Evolutionary conservation across 2,797 vertebrate species (phyloP).

Genomic region (Bucorvus abyssinicus): DNA sequence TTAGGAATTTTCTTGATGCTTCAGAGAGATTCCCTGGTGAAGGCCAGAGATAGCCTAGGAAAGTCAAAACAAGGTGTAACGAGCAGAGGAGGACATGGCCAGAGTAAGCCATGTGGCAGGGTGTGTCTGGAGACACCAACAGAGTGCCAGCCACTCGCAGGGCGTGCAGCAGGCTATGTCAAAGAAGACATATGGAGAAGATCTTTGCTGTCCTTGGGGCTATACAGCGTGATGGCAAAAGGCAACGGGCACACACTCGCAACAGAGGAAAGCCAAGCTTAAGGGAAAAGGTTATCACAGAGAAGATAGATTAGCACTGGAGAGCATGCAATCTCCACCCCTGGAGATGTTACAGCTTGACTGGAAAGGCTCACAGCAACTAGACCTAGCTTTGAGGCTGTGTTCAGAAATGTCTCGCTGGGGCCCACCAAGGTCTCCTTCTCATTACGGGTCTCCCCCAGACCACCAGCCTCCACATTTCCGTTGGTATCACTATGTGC

Average conservation of each 20-base stretch:
- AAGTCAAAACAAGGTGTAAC: neutral
- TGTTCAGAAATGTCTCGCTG: neutral
- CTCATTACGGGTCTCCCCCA: neutral
- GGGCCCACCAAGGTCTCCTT: neutral
- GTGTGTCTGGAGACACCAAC: rapidly evolving
- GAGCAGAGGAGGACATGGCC: neutral
- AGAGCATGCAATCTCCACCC: rapidly evolving
- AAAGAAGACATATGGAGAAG: neutral
- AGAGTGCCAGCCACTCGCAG: neutral
- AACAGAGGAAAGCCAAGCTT: neutral
- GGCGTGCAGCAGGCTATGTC: neutral
- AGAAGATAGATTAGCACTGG: neutral
- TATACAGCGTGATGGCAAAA: neutral
- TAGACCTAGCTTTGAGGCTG: neutral
- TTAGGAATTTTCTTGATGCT: neutral
- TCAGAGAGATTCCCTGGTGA: neutral
- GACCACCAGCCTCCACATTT: neutral
- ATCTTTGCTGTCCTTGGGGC: neutral
- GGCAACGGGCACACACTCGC: rapidly evolving
- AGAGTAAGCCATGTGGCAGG: neutral
- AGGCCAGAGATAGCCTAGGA: neutral
- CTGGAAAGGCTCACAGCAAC: neutral
- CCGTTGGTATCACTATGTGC: neutral
- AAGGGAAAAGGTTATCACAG: neutral
- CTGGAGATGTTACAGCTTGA: neutral